Conservation (phyloP, 2,113 vertebrate species). For the Ornithorhynchus anatinus region DNA sequence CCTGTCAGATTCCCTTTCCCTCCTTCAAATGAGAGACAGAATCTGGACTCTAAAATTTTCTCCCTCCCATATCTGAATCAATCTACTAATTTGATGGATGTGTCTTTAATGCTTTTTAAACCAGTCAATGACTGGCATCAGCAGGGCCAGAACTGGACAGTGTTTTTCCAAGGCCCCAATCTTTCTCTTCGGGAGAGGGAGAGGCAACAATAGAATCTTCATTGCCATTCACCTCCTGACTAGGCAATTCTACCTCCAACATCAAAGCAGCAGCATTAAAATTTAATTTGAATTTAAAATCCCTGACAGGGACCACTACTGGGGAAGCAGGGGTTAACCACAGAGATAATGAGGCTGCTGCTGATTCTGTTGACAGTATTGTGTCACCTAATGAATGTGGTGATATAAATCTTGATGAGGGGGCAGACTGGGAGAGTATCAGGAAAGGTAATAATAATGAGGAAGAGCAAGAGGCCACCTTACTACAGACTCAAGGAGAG, state of each 20-base stretch:
- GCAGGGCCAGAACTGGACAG: neutral
- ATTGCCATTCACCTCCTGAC: constrained; percentile 18
- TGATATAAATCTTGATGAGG: constrained; percentile 51
- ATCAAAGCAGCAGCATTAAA: constrained; percentile 54
- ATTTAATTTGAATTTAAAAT: constrained; percentile 63
- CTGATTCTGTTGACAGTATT: constrained; percentile 57
- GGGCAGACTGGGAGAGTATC: constrained; percentile 29
- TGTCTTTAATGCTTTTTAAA: neutral
- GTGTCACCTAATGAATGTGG: constrained; percentile 52
- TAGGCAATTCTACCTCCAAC: constrained; percentile 38
- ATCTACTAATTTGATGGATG: constrained; percentile 7
- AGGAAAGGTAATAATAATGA: constrained; percentile 31
- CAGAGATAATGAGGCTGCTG: constrained; percentile 51
- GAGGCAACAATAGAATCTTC: neutral
- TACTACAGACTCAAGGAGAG: constrained; percentile 4
- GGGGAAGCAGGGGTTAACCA: constrained; percentile 57
- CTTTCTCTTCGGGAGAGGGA: neutral
- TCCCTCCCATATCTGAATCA: neutral
- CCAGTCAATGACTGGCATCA: constrained; percentile 6
- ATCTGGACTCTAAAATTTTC: neutral
- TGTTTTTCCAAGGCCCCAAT: no score
- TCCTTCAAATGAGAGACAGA: neutral
- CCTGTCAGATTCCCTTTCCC: neutral
- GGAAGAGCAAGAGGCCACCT: neutral
- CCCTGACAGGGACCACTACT: constrained; percentile 37